These are phyloP conservation scores for Aphaenogaster floridana DNA, from an alignment of 1,140 invertebrate genomes.

Conservation along the genomic window DNA sequence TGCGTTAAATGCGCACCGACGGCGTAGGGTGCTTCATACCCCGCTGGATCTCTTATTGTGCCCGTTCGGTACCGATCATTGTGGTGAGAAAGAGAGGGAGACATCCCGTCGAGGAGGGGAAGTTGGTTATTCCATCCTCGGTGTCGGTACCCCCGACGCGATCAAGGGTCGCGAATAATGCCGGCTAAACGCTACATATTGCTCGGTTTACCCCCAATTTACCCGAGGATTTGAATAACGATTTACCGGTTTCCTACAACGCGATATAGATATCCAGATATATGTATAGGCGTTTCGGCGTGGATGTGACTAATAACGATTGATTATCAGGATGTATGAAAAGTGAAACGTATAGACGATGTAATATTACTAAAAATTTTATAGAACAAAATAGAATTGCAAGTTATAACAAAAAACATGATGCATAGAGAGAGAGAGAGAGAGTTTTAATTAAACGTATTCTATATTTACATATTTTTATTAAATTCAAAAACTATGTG, in stretches of 20 bases:
- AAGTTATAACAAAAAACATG: background rate
- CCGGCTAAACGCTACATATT: slow-evolving; percentile 81
- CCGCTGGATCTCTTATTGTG: slow-evolving; percentile 65
- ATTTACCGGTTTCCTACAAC: slow-evolving; percentile 51
- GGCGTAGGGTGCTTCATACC: slow-evolving; percentile 43
- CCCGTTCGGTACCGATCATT: slow-evolving; percentile 48
- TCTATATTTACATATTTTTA: background rate
- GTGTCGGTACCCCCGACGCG: slow-evolving; percentile 65
- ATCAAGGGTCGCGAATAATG: slow-evolving; percentile 77
- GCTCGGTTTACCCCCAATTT: slow-evolving; percentile 77
- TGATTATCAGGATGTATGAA: background rate
- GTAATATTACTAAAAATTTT: background rate
- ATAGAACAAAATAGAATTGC: background rate
- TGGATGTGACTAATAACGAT: slow-evolving; percentile 35
- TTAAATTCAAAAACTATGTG: background rate
- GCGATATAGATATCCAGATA: slow-evolving; percentile 25
- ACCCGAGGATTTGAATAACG: slow-evolving; percentile 78
- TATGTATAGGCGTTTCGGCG: background rate
- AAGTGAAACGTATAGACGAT: background rate
- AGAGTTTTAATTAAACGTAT: slow-evolving; percentile 19
- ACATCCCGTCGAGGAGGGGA: slow-evolving; percentile 23
- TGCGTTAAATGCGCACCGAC: slow-evolving; percentile 71
- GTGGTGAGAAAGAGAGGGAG: slow-evolving; percentile 36
- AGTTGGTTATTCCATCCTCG: slow-evolving; percentile 64
- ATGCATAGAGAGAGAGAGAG: background rate